phyloP scores from a whole-genome alignment of 1,140 invertebrate species.

The Drosophila obscura region DNA sequence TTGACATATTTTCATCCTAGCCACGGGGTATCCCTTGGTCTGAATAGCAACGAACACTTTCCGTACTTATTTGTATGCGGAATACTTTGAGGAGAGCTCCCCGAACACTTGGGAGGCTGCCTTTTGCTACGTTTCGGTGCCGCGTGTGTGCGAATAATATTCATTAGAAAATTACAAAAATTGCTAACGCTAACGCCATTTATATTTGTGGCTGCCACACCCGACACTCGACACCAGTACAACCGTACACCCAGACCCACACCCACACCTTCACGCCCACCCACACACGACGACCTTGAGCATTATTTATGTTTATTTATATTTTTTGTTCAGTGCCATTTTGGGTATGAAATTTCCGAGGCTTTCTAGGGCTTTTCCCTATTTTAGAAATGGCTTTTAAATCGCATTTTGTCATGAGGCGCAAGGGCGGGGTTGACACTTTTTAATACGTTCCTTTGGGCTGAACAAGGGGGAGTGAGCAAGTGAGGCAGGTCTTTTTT shows the following conservation, averaged over 20 bases:
- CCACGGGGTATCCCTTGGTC: too few species aligned
- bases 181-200: slow-evolving; percentile 49
- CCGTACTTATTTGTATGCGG: slow-evolving; percentile 3
- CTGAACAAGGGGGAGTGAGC: too few species aligned
- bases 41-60: too few species aligned
- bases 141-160: slow-evolving; percentile 72
- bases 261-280: slow-evolving; percentile 22
- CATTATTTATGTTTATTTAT: slow-evolving; percentile 39
- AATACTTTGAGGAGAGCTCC: slow-evolving; percentile 32
- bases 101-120: background rate
- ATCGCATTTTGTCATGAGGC: slow-evolving; percentile 23
- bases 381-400: slow-evolving; percentile 51
- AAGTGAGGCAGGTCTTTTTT: background rate
- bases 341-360: background rate
- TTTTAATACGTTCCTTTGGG: slow-evolving; percentile 14
- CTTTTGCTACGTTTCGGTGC: background rate
- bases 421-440: background rate
- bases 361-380: slow-evolving; percentile 12
- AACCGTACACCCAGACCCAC: background rate
- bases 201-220: slow-evolving; percentile 40
- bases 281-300: slow-evolving; percentile 18
- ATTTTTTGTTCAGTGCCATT: slow-evolving; percentile 18
- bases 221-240: background rate
- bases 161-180: slow-evolving; percentile 73
- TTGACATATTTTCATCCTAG: too few species aligned